Evolutionary conservation across 2,113 vertebrate genomes (phyloP), one percentile per base, ranked within the genome.

Genomic region (Pseudolaguvia tuberculata): DNA sequence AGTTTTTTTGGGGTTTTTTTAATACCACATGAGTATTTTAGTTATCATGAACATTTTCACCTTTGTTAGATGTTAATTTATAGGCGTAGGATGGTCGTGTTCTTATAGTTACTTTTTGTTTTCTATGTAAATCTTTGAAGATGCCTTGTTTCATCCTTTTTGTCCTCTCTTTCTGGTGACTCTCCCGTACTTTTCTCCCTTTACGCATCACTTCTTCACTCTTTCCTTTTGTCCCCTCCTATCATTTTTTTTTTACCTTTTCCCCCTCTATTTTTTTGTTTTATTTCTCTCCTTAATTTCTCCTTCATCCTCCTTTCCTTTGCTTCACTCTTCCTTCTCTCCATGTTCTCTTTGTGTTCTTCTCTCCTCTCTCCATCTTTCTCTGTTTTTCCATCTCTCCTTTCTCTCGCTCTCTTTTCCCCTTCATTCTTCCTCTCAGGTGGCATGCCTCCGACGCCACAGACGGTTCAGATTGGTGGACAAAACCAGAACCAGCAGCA

Each of bases 401-500:
- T 45, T 53, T 12, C 42, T 39, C 25, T n/a, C 51, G 21, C 13
- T 20, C 57, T 31, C n/a, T 29, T 35, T n/a, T 39, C 14, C 50
- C 45, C n/a, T 21, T 39, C n/a, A 31, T 31, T 29, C 47, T 29
- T 72, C 25, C 59, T 52, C 63, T 45, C 86, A 96, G 94, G 92
- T 83, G 90, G 91, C 81, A 93, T 95, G 92, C 90, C 88, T 75
- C 87, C 91, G 21, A 88, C 87, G 68, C 91, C 89, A 45, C 92
- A 93, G 81, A 82, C 87, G 0, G 80, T 91, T 47, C 92, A 94
- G 77, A 89, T 92, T 31, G 72, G 90, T 47, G 93, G 91, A 50
- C 93, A 93, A 86, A 93, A 94, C 82, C 91, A 90, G 84, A 95
- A 81, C 65, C 91, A 93, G 79, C 91, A 92, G 69, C 91, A 92